Evolutionary conservation across 2,113 vertebrate species (phyloP), one percentile per base, ranked within the genome.

Genomic region (Marmota monax): DNA sequence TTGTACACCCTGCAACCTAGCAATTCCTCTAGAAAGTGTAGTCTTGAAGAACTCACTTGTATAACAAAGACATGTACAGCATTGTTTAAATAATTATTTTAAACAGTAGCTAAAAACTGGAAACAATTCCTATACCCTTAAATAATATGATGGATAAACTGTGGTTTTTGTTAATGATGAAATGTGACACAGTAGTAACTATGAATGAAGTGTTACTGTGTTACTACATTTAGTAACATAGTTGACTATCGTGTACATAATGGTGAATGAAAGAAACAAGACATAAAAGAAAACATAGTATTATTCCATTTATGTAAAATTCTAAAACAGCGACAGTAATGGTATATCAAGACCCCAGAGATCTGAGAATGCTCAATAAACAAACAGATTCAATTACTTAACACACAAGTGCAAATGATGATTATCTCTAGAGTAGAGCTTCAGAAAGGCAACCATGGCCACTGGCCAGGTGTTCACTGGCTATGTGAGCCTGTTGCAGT

Each of bases 61-160:
- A 27, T 70, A 90, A 39, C 18, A 70, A 65, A 91, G 56, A 80
- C 5, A 73, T 37, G 42, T 72, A 84, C 2, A 69, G 69, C 45
- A 10, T 97, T 89, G 25, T 90, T 96, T 83, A 76, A 77, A 82
- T 34, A 84, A 93, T 74, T 61, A 69, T 90, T 85, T 27, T 92
- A 51, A 94, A 95, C 7, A 77, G 23, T 79, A 65, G 14, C n/a
- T 90, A 78, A 95, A 74, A 83, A 58, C 23, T 63, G 22, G 42
- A 85, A 95, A 88, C 12, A 95, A n/a, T 53, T 63, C 25, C 95
- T 45, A 32, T 76, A n/a, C 83, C 6, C 42, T 48, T 87, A 9
- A 88, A 1, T 93, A 89, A 84, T 63, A 76, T 88, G 88, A 80
- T 79, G n/a, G 70, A 72, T 84, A 58, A n/a, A n/a, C 72, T 51